Percentiles rank a stretch among this genome's conserved stretches.
Evolutionary conservation across 2,113 vertebrate species (phyloP).

Genomic region (Aspiorhynchus laticeps): DNA sequence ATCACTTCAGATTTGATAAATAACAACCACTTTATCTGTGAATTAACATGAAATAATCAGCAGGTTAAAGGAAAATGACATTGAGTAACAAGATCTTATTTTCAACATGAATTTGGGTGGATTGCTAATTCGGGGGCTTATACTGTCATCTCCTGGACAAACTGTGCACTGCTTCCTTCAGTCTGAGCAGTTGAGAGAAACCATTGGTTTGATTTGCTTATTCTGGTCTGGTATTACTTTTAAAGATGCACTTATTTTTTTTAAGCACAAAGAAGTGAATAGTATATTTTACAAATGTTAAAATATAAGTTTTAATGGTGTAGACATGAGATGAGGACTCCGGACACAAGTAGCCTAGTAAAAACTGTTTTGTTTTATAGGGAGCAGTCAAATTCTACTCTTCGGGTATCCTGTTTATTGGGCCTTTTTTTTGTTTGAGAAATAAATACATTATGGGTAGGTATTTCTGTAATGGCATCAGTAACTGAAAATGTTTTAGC

Average conservation of each 20-base stretch:
- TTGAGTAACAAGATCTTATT: constrained; percentile 46
- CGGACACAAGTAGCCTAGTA: background rate
- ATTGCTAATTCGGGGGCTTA: constrained; percentile 41
- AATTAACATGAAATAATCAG: constrained; percentile 44
- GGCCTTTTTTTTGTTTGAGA: background rate
- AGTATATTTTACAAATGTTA: background rate
- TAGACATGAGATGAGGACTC: background rate
- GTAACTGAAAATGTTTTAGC: background rate
- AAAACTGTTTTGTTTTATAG: background rate
- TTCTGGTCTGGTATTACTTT: background rate
- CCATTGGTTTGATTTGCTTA: background rate
- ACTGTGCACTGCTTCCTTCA: background rate
- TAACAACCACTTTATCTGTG: constrained; percentile 42
- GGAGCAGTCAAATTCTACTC: background rate
- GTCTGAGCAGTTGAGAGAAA: background rate
- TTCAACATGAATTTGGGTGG: constrained; percentile 11
- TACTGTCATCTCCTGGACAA: constrained; percentile 71
- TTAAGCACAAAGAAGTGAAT: background rate
- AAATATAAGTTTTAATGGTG: background rate
- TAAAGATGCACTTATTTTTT: background rate
- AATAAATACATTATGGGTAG: background rate
- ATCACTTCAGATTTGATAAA: constrained; percentile 36
- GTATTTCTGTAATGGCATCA: background rate
- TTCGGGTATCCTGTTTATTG: background rate
- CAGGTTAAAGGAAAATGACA: constrained; percentile 53